Conservation (phyloP, 2,888 invertebrate species). For the Operophtera brumata region DNA sequence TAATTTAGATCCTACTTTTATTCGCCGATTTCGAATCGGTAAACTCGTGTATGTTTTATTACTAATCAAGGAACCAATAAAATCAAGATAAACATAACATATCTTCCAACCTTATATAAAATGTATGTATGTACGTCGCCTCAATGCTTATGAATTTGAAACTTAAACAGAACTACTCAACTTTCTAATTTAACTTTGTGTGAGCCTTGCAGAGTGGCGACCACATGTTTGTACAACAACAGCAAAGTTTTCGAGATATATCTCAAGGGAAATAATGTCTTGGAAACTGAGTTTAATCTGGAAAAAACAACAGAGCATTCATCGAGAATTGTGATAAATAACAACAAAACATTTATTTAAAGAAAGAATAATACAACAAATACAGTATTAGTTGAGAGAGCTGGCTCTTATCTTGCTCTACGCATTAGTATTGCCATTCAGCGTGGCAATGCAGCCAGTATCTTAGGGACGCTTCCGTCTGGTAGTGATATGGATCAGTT, state of each 20-base stretch:
- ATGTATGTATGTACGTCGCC: not conserved
- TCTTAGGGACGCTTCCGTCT: too few species aligned
- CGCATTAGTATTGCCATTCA: too few species aligned
- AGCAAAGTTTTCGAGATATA: slow-evolving; percentile 25
- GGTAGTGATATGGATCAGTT: too few species aligned
- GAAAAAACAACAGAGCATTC: slow-evolving; percentile 12
- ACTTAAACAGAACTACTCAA: slow-evolving; percentile 33
- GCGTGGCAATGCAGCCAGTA: too few species aligned
- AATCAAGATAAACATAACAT: too few species aligned
- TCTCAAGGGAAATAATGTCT: slow-evolving; percentile 37
- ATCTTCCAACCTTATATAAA: not conserved
- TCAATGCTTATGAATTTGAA: slow-evolving; percentile 21
- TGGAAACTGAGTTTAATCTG: slow-evolving; percentile 28
- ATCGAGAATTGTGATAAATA: not conserved
- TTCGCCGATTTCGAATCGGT: not conserved
- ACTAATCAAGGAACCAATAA: too few species aligned
- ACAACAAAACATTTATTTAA: too few species aligned
- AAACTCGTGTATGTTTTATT: not conserved
- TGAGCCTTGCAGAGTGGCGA: slow-evolving; percentile 27
- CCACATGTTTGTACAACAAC: slow-evolving; percentile 35
- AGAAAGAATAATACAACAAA: too few species aligned
- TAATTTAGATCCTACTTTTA: too few species aligned
- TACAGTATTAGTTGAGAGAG: too few species aligned
- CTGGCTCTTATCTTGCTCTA: too few species aligned
- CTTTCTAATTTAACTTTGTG: slow-evolving; percentile 40